Evolutionary conservation across 2,113 vertebrate species (phyloP).

Genomic region (Aleadryas rufinucha): DNA sequence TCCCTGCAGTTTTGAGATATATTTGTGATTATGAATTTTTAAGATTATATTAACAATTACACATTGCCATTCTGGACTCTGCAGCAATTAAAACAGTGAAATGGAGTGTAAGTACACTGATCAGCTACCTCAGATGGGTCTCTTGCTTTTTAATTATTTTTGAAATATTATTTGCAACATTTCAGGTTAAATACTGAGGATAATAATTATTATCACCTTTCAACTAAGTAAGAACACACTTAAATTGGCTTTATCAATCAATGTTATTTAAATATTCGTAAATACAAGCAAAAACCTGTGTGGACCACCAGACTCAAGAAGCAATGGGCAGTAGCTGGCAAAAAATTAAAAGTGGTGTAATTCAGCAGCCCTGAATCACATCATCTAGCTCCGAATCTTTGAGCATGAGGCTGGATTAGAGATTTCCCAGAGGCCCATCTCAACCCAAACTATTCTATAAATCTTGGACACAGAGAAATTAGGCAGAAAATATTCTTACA

Average conservation of each 20-base stretch:
- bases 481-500: background rate
- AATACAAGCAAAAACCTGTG: background rate
- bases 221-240: background rate
- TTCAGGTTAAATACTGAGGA: background rate
- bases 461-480: background rate
- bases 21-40: background rate
- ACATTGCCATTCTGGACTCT: background rate
- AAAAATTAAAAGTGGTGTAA: background rate
- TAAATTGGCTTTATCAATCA: background rate
- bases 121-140: background rate
- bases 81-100: background rate
- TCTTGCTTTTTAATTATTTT: background rate
- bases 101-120: background rate
- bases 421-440: background rate
- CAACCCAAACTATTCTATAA: background rate
- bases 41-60: background rate
- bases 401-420: background rate
- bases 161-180: background rate
- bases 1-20: background rate
- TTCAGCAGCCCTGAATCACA: background rate
- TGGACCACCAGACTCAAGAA: background rate
- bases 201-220: background rate
- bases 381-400: background rate
- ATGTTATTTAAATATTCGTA: background rate
- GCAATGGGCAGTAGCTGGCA: background rate